Conservation (phyloP, 2,888 invertebrate genomes). For the Rhingia rostrata region DNA sequence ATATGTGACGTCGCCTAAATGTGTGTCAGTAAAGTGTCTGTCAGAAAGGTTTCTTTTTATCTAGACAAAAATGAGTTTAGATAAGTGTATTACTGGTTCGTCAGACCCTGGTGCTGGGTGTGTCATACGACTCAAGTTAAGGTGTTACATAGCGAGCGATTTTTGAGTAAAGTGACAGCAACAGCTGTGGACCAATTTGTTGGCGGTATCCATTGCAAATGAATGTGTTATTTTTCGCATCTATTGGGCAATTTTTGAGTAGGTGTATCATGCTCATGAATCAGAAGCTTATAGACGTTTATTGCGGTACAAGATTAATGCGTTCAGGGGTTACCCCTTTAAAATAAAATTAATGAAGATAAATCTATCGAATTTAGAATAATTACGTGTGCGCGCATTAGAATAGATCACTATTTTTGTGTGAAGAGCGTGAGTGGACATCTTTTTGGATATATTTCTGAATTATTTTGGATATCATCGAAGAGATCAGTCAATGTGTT, state of each 20-base stretch:
- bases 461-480: conserved; percentile 24
- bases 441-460: conserved; percentile 21
- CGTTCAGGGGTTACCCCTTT: conserved; percentile 8
- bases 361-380: conserved; percentile 62
- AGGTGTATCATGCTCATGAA: conserved; percentile 3
- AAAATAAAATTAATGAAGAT: conserved; percentile 34
- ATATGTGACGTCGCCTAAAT: background rate
- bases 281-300: conserved; percentile 23
- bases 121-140: too few species aligned
- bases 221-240: too few species aligned
- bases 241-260: background rate
- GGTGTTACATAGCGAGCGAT: too few species aligned
- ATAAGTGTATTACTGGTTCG: background rate
- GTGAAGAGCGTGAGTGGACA: background rate
- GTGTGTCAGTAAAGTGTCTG: conserved; percentile 5
- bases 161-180: too few species aligned
- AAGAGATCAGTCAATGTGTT: background rate
- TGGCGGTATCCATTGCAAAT: too few species aligned
- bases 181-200: too few species aligned
- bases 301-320: conserved; percentile 4
- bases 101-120: background rate
- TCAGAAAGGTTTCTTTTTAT: background rate
- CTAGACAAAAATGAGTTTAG: background rate
- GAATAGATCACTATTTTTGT: conserved; percentile 43
- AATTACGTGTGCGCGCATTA: conserved; percentile 48